Evolutionary conservation across 2,113 vertebrate genomes (phyloP).

Genomic region (Heliornis fulica): DNA sequence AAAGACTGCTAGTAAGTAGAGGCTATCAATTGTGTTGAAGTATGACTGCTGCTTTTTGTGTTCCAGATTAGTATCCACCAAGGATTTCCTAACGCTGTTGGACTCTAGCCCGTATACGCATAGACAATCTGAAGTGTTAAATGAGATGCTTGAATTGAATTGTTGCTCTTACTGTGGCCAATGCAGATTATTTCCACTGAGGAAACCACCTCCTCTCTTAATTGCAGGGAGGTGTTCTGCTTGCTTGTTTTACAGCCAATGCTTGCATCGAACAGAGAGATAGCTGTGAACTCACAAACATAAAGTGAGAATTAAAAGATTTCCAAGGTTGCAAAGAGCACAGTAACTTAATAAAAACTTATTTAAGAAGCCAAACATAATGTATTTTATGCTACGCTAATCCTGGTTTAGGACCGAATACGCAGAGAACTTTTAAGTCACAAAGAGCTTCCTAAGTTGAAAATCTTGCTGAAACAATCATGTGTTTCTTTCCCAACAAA

Average conservation of each 20-base stretch:
- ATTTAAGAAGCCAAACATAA: conserved; percentile 13
- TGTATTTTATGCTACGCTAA: neutral
- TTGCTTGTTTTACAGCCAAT: neutral
- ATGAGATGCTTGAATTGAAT: conserved; percentile 1
- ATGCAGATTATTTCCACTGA: neutral
- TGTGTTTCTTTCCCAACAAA: neutral
- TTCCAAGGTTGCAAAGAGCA: neutral
- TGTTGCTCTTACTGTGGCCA: conserved; percentile 12
- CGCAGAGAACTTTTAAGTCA: neutral
- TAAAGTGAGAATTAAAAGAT: conserved; percentile 1
- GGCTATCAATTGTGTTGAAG: conserved; percentile 61
- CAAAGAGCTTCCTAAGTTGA: neutral
- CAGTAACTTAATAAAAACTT: neutral
- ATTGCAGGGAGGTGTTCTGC: neutral
- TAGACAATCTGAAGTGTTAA: conserved; percentile 55
- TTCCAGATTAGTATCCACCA: conserved; percentile 57
- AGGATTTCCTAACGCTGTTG: conserved; percentile 67
- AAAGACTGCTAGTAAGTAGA: conserved; percentile 3
- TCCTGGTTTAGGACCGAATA: neutral
- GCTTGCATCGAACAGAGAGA: neutral
- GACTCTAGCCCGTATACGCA: conserved; percentile 41
- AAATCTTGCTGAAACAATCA: neutral
- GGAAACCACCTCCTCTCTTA: conserved; percentile 45
- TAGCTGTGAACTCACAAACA: neutral
- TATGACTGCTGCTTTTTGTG: conserved; percentile 60